Evolutionary conservation across 2,797 vertebrate genomes (phyloP).

Genomic region (Chiropotes sagulatus): DNA sequence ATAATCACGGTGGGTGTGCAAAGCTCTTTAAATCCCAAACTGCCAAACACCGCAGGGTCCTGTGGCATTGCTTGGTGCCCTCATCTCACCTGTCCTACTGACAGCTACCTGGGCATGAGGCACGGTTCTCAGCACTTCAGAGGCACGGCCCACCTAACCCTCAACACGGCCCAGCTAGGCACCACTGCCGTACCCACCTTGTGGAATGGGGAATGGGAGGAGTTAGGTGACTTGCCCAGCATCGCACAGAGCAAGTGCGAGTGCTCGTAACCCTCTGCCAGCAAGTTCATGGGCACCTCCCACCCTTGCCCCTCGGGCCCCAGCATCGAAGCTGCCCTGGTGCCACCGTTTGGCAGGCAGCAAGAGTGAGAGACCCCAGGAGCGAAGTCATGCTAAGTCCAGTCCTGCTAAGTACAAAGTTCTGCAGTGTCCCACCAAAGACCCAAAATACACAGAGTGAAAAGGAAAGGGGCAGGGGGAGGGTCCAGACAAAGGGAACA

Average conservation of each 20-base stretch:
- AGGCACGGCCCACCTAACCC: not conserved
- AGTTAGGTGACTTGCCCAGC: not conserved
- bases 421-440: not conserved
- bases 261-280: not conserved
- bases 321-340: fast-evolving
- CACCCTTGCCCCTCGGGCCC: not conserved
- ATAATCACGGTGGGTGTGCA: fast-evolving
- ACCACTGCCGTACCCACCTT: fast-evolving
- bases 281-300: not conserved
- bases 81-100: not conserved
- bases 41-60: too few relatives aligned
- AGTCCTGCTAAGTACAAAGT: not conserved
- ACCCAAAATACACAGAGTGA: not conserved
- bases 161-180: not conserved
- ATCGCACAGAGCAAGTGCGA: not conserved
- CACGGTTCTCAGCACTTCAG: fast-evolving
- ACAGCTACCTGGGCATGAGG: not conserved
- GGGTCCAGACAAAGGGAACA: not conserved
- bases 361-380: not conserved
- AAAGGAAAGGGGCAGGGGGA: not conserved
- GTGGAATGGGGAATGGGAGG: fast-evolving
- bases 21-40: not conserved
- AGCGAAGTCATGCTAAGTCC: not conserved
- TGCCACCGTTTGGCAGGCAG: fast-evolving
- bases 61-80: too few relatives aligned